Evolutionary conservation across 2,888 invertebrate genomes (phyloP), one percentile per base, ranked within the genome.

Genomic region (Lumbricus terrestris): DNA sequence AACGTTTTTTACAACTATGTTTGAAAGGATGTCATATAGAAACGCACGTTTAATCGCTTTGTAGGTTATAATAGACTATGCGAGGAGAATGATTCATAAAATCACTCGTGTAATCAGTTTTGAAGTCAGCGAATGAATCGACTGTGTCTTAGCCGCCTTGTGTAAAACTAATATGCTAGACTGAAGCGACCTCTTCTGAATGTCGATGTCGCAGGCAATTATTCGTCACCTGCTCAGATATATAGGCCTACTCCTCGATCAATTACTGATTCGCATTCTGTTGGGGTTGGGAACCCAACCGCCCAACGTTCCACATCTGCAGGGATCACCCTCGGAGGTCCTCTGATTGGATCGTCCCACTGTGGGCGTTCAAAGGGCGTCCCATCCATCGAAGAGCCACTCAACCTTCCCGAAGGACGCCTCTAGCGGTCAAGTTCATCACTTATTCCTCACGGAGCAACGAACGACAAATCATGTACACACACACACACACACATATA

Each of bases 261-360:
- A 69, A 8, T n/a, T n/a, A 69, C 29, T n/a, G 8, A 69, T n/a
- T n/a, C n/a, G 16, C n/a, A 69, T n/a, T n/a, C 69, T n/a, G 8
- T 69, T 3, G 8, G 69, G 69, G 1, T 69, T 69, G 29, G 69
- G n/a, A n/a, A n/a, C 4, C 69, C 69, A 18, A 13, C 38, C 69
- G 69, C 89, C 47, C 89, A 89, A 5, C 47, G n/a, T 54, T 15
- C 35, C 69, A 33, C 89, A 89, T 69, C 47, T 69, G 69, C 54
- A 89, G 34, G 42, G 54, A 89, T 69, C 20, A 23, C 35, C 35
- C 69, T 47, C 34, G 40, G 42, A 90, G 23, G 20, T 40, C 35
- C 8, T 8, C 20, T 40, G 37, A 69, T 69, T 69, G n/a, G 29
- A 13, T 69, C 69, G 69, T n/a, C 69, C 69, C n/a, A 69, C n/a